Evolutionary conservation across 2,888 invertebrate genomes (phyloP), one percentile per base, ranked within the genome.

Genomic region (Drosophila neonasuta): DNA sequence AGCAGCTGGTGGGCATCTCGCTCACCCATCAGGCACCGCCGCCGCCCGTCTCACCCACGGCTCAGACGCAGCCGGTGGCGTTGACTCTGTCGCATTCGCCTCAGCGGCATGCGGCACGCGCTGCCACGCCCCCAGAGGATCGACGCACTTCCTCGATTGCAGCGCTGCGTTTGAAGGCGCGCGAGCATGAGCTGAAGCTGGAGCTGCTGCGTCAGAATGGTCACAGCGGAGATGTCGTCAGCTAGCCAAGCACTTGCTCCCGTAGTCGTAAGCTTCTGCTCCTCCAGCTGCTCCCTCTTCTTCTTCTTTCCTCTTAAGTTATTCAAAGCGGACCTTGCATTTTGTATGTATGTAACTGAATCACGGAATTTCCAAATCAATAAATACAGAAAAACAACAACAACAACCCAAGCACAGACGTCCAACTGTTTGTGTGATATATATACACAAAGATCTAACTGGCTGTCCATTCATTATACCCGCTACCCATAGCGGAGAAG

Each of bases 101-200:
- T 15, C 63, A 86, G 91, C 59, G 92, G 50, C 78, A 2, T 79
- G 84, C 46, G 62, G 52, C 79, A 3, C 82, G 89, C 39, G 68
- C 88, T 1, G 71, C 82, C 24, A 89, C 93, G 0, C 95, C 94
- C 29, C 96, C 96, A 74, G 94, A 96, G 61, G 96, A 97, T 90
- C 92, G 96, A 74, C 92, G 97, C 80, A 96, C 95, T 80, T 96
- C 96, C 32, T 97, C 97, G 87, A 97, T 97, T 80, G 97, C 97
- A 0, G 95, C 96, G 0, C 91, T 97, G 41, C 92, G 97, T 75
- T 93, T 97, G 83, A 97, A 97, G 79, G 97, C 97, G 1, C 93
- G 97, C 55, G 97, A 97, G 89, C 97, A 97, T 89, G 97, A 97
- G 90, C 91, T 97, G 50, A 93, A 96, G 88, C 92, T 97, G 81